phyloP scores from a whole-genome alignment of 2,888 invertebrate species.

The Venustoraphidia nigricollis region DNA sequence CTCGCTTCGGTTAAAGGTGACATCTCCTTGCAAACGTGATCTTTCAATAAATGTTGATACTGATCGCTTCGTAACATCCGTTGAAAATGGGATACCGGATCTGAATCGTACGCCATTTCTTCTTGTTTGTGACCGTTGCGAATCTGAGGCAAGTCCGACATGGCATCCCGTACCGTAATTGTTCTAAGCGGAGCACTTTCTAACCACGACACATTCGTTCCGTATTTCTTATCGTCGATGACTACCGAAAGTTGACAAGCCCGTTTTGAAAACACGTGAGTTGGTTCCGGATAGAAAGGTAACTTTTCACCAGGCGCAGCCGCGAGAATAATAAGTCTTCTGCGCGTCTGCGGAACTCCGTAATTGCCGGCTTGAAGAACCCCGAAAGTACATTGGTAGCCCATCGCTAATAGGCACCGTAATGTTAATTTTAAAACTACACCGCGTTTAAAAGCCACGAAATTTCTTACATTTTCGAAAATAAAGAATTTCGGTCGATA shows the following conservation, averaged over 20 bases:
- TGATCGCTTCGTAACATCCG: slow-evolving; percentile 45
- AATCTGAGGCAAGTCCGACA: slow-evolving; percentile 67
- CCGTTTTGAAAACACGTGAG: slow-evolving; percentile 56
- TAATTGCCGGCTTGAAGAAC: slow-evolving; percentile 77
- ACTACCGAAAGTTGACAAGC: slow-evolving; percentile 46
- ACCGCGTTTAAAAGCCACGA: slow-evolving; percentile 65
- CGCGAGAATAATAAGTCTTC: slow-evolving; percentile 63
- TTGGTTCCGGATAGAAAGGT: slow-evolving; percentile 65
- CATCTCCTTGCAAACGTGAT: slow-evolving; percentile 78
- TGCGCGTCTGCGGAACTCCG: slow-evolving; percentile 68
- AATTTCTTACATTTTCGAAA: slow-evolving; percentile 74
- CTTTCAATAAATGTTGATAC: slow-evolving; percentile 39
- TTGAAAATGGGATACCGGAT: slow-evolving; percentile 62
- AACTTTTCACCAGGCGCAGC: slow-evolving; percentile 63
- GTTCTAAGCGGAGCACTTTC: slow-evolving; percentile 46
- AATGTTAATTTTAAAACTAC: slow-evolving; percentile 70
- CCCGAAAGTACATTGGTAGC: slow-evolving; percentile 76
- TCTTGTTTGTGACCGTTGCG: slow-evolving; percentile 52
- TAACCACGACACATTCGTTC: slow-evolving; percentile 36
- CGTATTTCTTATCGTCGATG: slow-evolving; percentile 35
- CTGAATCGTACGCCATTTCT: slow-evolving; percentile 55
- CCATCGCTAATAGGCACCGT: slow-evolving; percentile 62
- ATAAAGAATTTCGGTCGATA: slow-evolving; percentile 72
- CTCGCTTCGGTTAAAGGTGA: slow-evolving; percentile 62
- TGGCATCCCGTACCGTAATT: slow-evolving; percentile 52